Evolutionary conservation across 1,140 invertebrate species (phyloP).

Genomic region (Lamellibrachia luymesi): DNA sequence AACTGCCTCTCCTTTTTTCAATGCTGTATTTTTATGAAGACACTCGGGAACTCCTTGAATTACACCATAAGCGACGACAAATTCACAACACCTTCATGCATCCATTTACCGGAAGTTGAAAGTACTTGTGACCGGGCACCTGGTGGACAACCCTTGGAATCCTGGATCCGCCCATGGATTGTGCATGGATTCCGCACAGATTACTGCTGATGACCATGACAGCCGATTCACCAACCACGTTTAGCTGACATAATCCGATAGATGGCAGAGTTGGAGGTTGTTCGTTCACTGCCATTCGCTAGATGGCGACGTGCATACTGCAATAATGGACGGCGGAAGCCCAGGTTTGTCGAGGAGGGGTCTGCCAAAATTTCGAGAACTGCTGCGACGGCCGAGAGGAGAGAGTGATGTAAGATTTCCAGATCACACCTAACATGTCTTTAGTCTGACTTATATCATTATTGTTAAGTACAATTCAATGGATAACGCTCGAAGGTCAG

Average conservation of each 20-base stretch:
- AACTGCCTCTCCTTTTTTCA: no score
- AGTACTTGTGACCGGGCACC: neutral
- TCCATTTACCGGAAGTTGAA: neutral
- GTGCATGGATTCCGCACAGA: no score
- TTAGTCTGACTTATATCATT: neutral
- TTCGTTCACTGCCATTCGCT: neutral
- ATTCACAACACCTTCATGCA: neutral
- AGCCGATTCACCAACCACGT: neutral
- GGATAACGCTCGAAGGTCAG: neutral
- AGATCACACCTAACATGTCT: neutral
- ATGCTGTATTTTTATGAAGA: no score
- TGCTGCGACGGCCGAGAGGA: constrained; percentile 44
- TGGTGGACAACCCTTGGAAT: neutral
- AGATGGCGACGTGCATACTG: neutral
- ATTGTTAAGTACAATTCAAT: neutral
- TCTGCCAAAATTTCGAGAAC: constrained; percentile 46
- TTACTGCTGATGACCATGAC: neutral
- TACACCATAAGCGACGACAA: no score
- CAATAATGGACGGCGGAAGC: constrained; percentile 17
- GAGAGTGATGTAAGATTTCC: constrained; percentile 24
- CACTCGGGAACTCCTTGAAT: no score
- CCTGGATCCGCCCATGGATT: neutral
- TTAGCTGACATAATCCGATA: neutral
- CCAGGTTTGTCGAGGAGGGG: constrained; percentile 1
- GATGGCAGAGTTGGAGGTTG: neutral